phyloP scores from a whole-genome alignment of 2,113 vertebrate species.

The Abramis brama region DNA sequence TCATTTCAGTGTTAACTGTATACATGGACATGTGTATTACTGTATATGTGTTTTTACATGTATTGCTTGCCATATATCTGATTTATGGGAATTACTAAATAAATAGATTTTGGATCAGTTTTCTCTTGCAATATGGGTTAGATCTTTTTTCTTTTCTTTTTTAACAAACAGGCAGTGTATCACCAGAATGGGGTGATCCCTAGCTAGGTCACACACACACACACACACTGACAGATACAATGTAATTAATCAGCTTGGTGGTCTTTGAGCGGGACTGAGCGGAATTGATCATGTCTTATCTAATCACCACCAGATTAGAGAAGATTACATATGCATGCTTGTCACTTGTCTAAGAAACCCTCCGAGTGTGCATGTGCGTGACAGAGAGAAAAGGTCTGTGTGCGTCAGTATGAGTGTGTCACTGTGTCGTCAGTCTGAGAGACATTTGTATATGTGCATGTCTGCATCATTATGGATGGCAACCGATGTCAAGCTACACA shows the following conservation, averaged over 20 bases:
- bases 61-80: not conserved
- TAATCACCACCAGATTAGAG: constrained; percentile 37
- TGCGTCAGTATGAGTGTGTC: not conserved
- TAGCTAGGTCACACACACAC: not conserved
- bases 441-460: not conserved
- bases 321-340: constrained; percentile 36
- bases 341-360: constrained; percentile 37
- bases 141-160: not conserved
- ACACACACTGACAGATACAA: not conserved
- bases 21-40: not conserved
- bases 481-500: not conserved
- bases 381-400: constrained; percentile 4
- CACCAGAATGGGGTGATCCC: not conserved
- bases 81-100: not conserved
- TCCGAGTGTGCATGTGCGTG: not conserved
- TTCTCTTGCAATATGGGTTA: not conserved
- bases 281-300: constrained; percentile 27
- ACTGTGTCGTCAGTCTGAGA: constrained; percentile 2
- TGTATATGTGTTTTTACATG: not conserved
- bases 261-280: constrained; percentile 3
- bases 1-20: not conserved
- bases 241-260: constrained; percentile 21
- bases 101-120: not conserved
- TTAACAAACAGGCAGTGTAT: not conserved
- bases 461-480: not conserved